Evolutionary conservation across 2,797 vertebrate species (phyloP).

Genomic region (Staurois parvus): DNA sequence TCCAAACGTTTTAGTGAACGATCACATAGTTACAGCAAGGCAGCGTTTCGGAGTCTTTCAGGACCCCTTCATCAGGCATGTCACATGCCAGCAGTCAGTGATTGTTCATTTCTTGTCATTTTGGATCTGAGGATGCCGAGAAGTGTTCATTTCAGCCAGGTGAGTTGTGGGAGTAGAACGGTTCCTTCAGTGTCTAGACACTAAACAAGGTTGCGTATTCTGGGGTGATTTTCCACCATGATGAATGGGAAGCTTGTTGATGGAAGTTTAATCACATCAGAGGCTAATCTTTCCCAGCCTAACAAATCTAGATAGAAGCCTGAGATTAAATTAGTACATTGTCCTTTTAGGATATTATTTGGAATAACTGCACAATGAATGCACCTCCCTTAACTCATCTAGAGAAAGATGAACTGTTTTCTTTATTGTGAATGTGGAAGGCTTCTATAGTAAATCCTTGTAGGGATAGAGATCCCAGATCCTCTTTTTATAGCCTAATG

Average conservation of each 20-base stretch:
- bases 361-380: not conserved
- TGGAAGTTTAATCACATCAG: not conserved
- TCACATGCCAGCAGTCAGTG: no score
- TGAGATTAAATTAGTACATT: not conserved
- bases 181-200: no score
- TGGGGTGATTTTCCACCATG: not conserved
- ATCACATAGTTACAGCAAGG: no score
- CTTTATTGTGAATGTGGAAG: not conserved
- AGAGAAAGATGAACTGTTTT: constrained; percentile 2
- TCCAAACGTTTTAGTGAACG: no score
- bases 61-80: no score
- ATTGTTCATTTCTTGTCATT: no score
- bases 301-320: not conserved
- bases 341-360: not conserved
- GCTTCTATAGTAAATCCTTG: not conserved
- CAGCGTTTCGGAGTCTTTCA: no score
- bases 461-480: not conserved
- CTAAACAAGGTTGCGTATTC: not conserved
- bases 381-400: not conserved
- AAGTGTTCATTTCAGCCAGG: no score
- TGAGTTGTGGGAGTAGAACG: no score
- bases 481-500: not conserved
- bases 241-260: not conserved
- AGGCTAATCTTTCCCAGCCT: not conserved
- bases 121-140: no score